Evolutionary conservation across 2,797 vertebrate genomes (phyloP).

Genomic region (Muraenolepis orangiensis): DNA sequence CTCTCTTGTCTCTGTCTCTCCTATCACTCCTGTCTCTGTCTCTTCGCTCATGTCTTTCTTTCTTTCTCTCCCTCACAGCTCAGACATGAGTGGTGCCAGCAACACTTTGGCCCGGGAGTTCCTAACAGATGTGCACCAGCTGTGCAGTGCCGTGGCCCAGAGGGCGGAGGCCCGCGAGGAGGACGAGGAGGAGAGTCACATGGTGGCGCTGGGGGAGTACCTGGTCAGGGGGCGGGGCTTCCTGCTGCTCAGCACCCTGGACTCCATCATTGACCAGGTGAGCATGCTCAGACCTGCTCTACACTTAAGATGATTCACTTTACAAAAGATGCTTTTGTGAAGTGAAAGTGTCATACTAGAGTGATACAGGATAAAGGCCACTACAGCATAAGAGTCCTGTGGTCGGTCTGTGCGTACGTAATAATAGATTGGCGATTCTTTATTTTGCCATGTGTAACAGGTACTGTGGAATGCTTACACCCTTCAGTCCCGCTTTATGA

Average conservation of each 20-base stretch:
- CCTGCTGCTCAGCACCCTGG: slow-evolving; percentile 87
- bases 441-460: no score
- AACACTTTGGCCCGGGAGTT: slow-evolving; percentile 97
- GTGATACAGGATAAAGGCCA: no score
- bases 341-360: no score
- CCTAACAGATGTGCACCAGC: slow-evolving; percentile 92
- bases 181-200: slow-evolving; percentile 93
- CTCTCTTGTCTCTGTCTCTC: not conserved
- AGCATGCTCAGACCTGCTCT: slow-evolving; percentile 13
- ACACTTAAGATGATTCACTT: no score
- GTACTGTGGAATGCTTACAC: no score
- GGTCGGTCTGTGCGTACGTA: no score
- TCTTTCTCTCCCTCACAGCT: slow-evolving; percentile 66
- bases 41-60: not conserved
- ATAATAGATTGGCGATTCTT: no score
- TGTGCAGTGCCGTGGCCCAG: slow-evolving; percentile 93
- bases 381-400: no score
- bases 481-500: no score
- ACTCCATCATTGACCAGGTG: slow-evolving; percentile 94
- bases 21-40: not conserved
- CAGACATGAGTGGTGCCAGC: slow-evolving; percentile 95
- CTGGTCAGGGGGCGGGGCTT: slow-evolving; percentile 91
- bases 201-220: slow-evolving; percentile 94
- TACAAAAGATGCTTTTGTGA: no score
- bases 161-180: slow-evolving; percentile 84